phyloP scores from a whole-genome alignment of 2,797 vertebrate species.

The Streptopelia turtur region DNA sequence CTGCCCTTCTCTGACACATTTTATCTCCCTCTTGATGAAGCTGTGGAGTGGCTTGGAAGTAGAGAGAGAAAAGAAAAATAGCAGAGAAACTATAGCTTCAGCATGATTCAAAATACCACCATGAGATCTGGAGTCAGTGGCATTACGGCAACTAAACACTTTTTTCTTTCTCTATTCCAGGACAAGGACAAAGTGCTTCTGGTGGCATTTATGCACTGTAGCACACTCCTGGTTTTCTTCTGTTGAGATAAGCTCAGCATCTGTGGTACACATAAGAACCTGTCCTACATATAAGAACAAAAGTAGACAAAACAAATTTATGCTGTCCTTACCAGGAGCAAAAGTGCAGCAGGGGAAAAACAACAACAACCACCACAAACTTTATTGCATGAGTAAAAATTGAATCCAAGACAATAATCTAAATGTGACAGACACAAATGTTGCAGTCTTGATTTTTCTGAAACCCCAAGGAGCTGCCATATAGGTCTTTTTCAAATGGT shows the following conservation, averaged over 20 bases:
- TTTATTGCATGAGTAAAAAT: background rate
- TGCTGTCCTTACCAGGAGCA: background rate
- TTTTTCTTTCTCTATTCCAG: background rate
- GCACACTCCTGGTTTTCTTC: background rate
- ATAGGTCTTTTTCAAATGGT: background rate
- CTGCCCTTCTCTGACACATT: background rate
- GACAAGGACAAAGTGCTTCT: background rate
- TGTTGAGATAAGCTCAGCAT: background rate
- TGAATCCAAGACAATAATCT: background rate
- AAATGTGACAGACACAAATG: background rate
- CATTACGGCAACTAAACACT: background rate
- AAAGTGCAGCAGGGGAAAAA: rapidly evolving
- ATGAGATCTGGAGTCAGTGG: background rate
- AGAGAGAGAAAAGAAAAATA: background rate
- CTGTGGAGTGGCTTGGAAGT: background rate
- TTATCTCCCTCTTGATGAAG: background rate
- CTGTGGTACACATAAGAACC: too few species aligned
- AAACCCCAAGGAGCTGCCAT: background rate
- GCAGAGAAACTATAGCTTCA: background rate
- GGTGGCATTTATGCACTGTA: background rate
- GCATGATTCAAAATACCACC: background rate
- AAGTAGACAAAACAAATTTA: background rate
- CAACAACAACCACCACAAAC: background rate
- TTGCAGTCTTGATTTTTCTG: background rate
- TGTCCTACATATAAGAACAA: background rate